A percentile compares a stretch with the other conserved stretches of the same genome.
Conservation (phyloP, 2,113 vertebrate species). For the Jaculus jaculus region DNA sequence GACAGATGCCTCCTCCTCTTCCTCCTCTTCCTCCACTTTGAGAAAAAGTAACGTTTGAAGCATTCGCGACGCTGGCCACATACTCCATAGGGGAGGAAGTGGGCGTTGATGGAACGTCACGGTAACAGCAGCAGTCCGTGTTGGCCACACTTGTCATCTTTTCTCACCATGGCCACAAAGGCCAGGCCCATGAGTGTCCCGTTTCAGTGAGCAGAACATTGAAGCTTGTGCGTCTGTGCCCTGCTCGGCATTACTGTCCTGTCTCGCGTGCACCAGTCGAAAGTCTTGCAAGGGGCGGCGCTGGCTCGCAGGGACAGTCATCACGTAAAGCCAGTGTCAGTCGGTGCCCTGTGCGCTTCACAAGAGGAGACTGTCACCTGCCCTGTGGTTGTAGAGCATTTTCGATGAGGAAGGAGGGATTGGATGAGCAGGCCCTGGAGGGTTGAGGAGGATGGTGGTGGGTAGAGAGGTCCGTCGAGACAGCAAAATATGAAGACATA, state of each 20-base stretch:
- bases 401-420: constrained; percentile 20
- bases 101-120: neutral
- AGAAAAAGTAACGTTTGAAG: constrained; percentile 4
- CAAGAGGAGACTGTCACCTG: neutral
- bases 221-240: neutral
- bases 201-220: constrained; percentile 25
- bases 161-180: neutral
- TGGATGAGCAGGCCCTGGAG: neutral
- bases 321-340: neutral
- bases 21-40: neutral
- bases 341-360: too few species aligned
- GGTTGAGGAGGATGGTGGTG: neutral
- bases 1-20: neutral
- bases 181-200: neutral
- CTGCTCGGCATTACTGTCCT: neutral
- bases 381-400: neutral
- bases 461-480: neutral
- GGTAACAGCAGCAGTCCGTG: neutral
- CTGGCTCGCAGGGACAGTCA: neutral
- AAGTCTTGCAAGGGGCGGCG: neutral
- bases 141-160: neutral
- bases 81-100: neutral
- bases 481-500: neutral
- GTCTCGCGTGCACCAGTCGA: neutral
- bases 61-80: neutral